These are phyloP conservation scores for Macrophya annulata DNA, from an alignment of 2,888 invertebrate species.

Conservation along the genomic window DNA sequence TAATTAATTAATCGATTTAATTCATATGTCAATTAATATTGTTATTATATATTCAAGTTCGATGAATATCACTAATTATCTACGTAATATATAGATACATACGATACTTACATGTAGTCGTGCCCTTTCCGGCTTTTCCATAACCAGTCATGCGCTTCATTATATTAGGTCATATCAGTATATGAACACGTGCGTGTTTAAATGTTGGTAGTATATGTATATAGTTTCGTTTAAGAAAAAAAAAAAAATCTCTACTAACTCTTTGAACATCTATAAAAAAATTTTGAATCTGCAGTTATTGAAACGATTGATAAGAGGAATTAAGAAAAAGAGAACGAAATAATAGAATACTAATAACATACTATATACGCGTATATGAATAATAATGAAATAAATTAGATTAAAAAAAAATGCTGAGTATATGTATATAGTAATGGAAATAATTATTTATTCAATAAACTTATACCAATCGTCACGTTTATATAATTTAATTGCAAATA, in stretches of 20 bases:
- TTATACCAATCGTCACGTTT: neutral
- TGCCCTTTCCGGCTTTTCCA: constrained; percentile 37
- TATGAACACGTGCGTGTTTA: neutral
- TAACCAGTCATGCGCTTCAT: constrained; percentile 14
- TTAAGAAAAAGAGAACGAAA: too few relatives aligned
- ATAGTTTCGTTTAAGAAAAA: too few relatives aligned
- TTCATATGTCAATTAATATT: neutral
- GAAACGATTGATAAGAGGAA: too few relatives aligned
- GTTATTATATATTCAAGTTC: neutral
- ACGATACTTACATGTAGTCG: neutral
- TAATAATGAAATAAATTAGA: too few relatives aligned
- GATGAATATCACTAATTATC: neutral
- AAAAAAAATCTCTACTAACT: too few relatives aligned
- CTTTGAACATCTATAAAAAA: too few relatives aligned
- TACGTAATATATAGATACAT: neutral
- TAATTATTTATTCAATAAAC: too few relatives aligned
- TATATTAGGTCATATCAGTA: neutral
- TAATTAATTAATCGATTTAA: constrained; percentile 10
- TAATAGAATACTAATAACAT: too few relatives aligned
- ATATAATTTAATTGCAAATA: constrained; percentile 14
- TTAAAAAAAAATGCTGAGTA: too few relatives aligned
- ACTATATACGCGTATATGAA: too few relatives aligned
- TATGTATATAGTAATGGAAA: too few relatives aligned
- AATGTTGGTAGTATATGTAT: neutral
- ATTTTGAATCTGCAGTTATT: too few relatives aligned